phyloP scores from a whole-genome alignment of 1,140 invertebrate genomes.

The Bathynomus jamesi region DNA sequence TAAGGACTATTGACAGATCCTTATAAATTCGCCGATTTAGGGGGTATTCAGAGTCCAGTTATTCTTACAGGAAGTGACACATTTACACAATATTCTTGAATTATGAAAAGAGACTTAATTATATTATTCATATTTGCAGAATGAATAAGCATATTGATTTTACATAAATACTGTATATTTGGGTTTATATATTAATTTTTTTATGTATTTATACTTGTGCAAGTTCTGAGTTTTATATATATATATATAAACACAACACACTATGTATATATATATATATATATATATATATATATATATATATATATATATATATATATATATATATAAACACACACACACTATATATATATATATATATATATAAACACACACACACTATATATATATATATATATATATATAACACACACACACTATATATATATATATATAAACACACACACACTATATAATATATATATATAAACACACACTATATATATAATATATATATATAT shows the following conservation, averaged over 20 bases:
- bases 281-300: neutral
- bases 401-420: too few relatives aligned
- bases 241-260: neutral
- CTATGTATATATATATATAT: neutral
- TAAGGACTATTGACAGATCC: neutral
- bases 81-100: neutral
- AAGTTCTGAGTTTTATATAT: neutral
- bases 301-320: neutral
- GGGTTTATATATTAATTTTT: neutral
- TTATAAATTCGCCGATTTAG: neutral
- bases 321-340: neutral
- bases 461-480: neutral
- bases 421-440: neutral
- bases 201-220: neutral
- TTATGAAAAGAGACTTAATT: neutral
- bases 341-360: slow-evolving; percentile 7
- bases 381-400: neutral
- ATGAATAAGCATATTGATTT: neutral
- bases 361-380: neutral
- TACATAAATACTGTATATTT: neutral
- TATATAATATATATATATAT: neutral
- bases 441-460: neutral
- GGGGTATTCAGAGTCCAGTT: neutral
- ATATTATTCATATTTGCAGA: too few relatives aligned
- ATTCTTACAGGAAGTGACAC: neutral